phyloP scores from a whole-genome alignment of 2,797 vertebrate species.

The Coregonus suidteri region DNA sequence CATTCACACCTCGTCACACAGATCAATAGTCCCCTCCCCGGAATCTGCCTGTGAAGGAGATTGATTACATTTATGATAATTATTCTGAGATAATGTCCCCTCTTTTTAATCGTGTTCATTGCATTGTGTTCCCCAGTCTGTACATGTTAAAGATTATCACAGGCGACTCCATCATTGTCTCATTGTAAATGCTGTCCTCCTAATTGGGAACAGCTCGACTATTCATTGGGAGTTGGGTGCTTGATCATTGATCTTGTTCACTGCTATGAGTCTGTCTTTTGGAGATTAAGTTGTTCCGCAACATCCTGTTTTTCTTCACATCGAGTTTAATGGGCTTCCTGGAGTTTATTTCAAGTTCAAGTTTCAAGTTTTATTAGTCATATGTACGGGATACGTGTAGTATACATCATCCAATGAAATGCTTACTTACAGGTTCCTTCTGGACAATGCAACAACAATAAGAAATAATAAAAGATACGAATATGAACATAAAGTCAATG shows the following conservation, averaged over 20 bases:
- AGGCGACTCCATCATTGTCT: slow-evolving; percentile 70
- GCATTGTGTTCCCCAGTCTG: slow-evolving; percentile 61
- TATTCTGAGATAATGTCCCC: slow-evolving; percentile 68
- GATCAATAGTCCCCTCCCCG: too few species aligned
- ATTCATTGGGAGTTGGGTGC: slow-evolving; percentile 32
- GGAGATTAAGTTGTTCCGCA: slow-evolving; percentile 12
- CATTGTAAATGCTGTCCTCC: slow-evolving; percentile 53
- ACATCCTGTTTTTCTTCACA: slow-evolving; percentile 7
- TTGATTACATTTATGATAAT: slow-evolving; percentile 72
- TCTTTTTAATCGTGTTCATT: slow-evolving; percentile 61
- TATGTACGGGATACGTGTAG: too few species aligned
- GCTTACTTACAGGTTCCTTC: too few species aligned
- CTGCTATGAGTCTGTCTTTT: slow-evolving; percentile 41
- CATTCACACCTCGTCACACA: too few species aligned
- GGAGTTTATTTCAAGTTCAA: not conserved
- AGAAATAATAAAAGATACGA: too few species aligned
- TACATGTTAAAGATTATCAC: slow-evolving; percentile 68
- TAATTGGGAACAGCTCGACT: slow-evolving; percentile 54
- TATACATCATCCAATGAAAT: too few species aligned
- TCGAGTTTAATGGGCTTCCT: not conserved
- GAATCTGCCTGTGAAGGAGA: slow-evolving; percentile 55
- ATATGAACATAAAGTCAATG: too few species aligned
- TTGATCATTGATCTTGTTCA: slow-evolving; percentile 52
- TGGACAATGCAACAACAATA: too few species aligned
- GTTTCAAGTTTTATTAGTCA: too few species aligned